Evolutionary conservation across 2,888 invertebrate species (phyloP), one percentile per base, ranked within the genome.

Genomic region (Hanleya hanleyi): DNA sequence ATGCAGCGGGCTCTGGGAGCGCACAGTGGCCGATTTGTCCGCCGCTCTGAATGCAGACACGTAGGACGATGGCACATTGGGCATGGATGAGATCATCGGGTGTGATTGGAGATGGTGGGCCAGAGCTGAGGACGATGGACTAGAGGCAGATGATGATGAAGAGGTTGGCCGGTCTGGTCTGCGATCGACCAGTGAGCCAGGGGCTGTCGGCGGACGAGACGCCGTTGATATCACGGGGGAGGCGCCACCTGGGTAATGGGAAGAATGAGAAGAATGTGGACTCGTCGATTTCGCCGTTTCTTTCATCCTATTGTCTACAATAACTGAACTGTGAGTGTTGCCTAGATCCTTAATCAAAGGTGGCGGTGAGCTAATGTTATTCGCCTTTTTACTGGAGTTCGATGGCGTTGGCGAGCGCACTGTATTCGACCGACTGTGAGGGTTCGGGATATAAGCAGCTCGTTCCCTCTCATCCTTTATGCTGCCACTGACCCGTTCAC

Each of bases 1-100:
- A 67, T 82, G 82, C 35, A 86, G 80, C 26, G 87, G 87, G 70
- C 86, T 87, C 65, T 86, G 86, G 76, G 85, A 83, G 75, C 84
- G 76, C 12, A 82, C 73, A 26, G 73, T 62, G 33, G 78, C 69
- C 33, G 62, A 69, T 50, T 78, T 78, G 15, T 83, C 84, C 9
- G 78, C 77, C 32, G 82, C 73, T 47, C 81, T 78, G 38, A 84
- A 81, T 57, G 81, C 81, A 35, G 78, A 74, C 38, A 77, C 77
- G 62, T 83, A 83, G 1, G 70, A 49, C 32, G 69, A 65, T 22
- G 65, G 51, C 36, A 64, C 36, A 12, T 15, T 26, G 15, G 64
- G 36, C 18, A 35, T 2, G n/a, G 64, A 37, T 15, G 57, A 57
- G 37, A 37, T 18, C 35, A 64, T 37, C n/a, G 37, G 64, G n/a